These are phyloP conservation scores for Lycaena phlaeas DNA, from an alignment of 2,888 invertebrate species.

Conservation along the genomic window DNA sequence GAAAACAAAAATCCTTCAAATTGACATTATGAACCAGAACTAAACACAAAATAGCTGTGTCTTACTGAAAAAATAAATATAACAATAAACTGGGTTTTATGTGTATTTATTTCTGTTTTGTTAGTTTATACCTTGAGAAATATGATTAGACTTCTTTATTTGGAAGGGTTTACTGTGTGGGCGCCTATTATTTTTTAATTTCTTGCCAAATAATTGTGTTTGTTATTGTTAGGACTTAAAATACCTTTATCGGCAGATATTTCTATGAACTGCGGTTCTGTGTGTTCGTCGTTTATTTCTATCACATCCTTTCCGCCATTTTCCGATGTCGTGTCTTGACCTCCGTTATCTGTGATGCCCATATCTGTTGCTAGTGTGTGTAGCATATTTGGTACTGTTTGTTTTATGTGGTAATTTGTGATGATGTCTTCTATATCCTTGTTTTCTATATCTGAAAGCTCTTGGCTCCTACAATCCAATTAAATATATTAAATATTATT, in stretches of 20 bases:
- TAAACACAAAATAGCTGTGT: too few species aligned
- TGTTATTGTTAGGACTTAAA: too few species aligned
- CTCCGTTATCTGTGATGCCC: neutral
- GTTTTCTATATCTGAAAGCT: slow-evolving; percentile 17
- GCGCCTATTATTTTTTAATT: too few species aligned
- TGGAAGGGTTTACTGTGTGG: too few species aligned
- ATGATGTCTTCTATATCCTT: slow-evolving; percentile 53
- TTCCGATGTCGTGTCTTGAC: neutral
- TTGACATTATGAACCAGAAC: too few species aligned
- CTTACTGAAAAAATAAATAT: too few species aligned
- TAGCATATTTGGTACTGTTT: slow-evolving; percentile 17
- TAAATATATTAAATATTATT: neutral
- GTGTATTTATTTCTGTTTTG: too few species aligned
- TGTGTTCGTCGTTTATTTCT: slow-evolving; percentile 12
- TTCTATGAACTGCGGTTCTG: slow-evolving; percentile 41
- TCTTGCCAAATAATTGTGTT: too few species aligned
- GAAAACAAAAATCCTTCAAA: too few species aligned
- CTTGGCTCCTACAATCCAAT: slow-evolving; percentile 7
- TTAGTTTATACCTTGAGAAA: too few species aligned
- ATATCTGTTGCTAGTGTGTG: neutral
- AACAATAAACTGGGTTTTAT: too few species aligned
- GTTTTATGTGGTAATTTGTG: slow-evolving; percentile 49
- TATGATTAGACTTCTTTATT: too few species aligned
- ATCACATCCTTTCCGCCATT: slow-evolving; percentile 11
- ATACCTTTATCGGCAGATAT: slow-evolving; percentile 40